Base-by-base conservation (phyloP, 2,797 vertebrate species). In the Scomberomorus guttatus region DNA sequence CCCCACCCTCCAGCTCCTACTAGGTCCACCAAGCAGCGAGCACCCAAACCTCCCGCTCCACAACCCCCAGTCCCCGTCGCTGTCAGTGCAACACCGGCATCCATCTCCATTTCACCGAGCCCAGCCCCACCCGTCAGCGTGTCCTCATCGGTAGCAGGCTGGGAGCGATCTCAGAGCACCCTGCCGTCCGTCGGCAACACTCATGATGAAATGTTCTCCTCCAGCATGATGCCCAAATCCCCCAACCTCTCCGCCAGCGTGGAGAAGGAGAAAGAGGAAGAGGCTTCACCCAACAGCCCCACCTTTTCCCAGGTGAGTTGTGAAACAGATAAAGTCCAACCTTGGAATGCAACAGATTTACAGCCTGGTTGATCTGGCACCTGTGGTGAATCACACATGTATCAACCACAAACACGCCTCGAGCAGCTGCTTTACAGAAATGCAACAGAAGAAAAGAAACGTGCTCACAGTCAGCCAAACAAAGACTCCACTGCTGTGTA, bases 301-400 rank as follows among this genome's bases (percentile, higher is more conserved):
- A 90, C 95, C 18, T 95, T 97, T 86, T 85, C 92, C 63, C 97
- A 99, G 95, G 98, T 99, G 59, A 90, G 81, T 4, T 3, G 42
- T 32, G 29, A 32, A 6, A 32, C 29, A 6, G 1, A 32, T n/a
- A n/a, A n/a, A n/a, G n/a, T n/a, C n/a, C n/a, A n/a, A n/a, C n/a
- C n/a, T n/a, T n/a, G n/a, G n/a, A n/a, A n/a, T n/a, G n/a, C n/a
- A n/a, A n/a, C n/a, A n/a, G n/a, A n/a, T n/a, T n/a, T n/a, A n/a
- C n/a, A n/a, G n/a, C n/a, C n/a, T n/a, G n/a, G n/a, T n/a, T n/a
- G n/a, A n/a, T n/a, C n/a, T n/a, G n/a, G n/a, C n/a, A n/a, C n/a
- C n/a, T n/a, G n/a, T n/a, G n/a, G n/a, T n/a, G n/a, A n/a, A n/a
- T n/a, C n/a, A n/a, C n/a, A n/a, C n/a, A n/a, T n/a, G n/a, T n/a